Base-by-base conservation (phyloP, 2,797 vertebrate species). In the Platalea minor region DNA sequence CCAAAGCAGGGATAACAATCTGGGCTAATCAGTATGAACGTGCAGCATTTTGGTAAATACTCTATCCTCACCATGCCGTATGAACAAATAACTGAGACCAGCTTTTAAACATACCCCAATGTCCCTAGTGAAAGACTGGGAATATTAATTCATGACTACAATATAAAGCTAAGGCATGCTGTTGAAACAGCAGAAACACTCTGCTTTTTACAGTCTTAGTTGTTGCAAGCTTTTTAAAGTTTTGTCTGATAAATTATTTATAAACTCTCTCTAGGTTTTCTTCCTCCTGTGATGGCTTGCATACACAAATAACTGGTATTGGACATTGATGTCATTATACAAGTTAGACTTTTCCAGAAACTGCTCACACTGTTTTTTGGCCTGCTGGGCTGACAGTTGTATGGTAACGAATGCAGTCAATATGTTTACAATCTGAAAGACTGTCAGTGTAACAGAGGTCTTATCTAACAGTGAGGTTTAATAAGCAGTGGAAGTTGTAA, bases 171-270 rank as follows among this genome's bases (percentile, higher is more conserved):
- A 82, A 56, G 13, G 11, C 39, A 76, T 41, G 31, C 33, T 88
- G 50, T 78, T 96, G 70, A 89, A 94, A 72, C 19, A 89, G 78
- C 50, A 82, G 72, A 83, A 87, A 75, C 87, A 50, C 13, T 79
- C n/a, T 45, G 5, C 20, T 73, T 95, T 93, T 77, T 78, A 37
- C 67, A 48, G 24, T 56, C n/a, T 63, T 43, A 61, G 54, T 54
- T 83, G 41, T 57, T 88, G 35, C 57, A 92, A 57, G 24, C 8
- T 89, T 73, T 94, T 91, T 82, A 78, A 93, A 95, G 23, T 33
- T 21, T 31, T 75, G 10, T 54, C 41, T 94, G 50, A 54, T 95
- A 88, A 95, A 96, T 75, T 88, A 85, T 95, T 80, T 94, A 89
- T 81, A 79, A 79, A n/a, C 5, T 17, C 10, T 86, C 48, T 67